These are phyloP conservation scores for Cydia pomonella DNA, from an alignment of 1,140 invertebrate genomes.

Conservation along the genomic window DNA sequence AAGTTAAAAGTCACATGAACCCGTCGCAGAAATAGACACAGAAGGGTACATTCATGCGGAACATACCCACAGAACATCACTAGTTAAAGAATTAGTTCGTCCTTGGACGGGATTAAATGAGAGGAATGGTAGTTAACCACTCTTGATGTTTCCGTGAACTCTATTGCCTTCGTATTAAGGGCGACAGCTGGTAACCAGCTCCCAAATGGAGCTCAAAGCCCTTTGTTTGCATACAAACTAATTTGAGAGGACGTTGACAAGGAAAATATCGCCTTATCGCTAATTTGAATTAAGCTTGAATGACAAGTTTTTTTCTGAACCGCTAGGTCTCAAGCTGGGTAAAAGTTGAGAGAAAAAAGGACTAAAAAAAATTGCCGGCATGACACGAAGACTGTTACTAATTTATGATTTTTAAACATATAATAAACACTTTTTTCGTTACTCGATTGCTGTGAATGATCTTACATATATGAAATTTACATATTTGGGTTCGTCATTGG, in stretches of 20 bases:
- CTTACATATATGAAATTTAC: too few relatives aligned
- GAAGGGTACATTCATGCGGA: too few relatives aligned
- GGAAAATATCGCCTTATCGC: not conserved
- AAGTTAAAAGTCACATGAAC: too few relatives aligned
- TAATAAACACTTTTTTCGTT: too few relatives aligned
- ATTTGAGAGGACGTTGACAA: constrained; percentile 1
- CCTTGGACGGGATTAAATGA: constrained; percentile 21
- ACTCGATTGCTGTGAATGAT: too few relatives aligned
- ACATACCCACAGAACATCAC: not conserved
- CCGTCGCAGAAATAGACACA: too few relatives aligned
- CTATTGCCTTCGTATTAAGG: too few relatives aligned
- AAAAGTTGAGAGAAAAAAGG: not conserved
- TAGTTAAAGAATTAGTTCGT: constrained; percentile 7
- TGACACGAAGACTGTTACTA: too few relatives aligned
- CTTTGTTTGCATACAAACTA: constrained; percentile 16
- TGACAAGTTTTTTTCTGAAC: not conserved
- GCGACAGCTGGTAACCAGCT: too few relatives aligned
- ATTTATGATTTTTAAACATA: too few relatives aligned
- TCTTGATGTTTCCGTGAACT: too few relatives aligned
- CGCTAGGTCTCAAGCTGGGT: not conserved
- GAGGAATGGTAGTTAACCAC: constrained; percentile 21
- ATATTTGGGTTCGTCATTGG: too few relatives aligned
- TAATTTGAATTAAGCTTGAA: not conserved
- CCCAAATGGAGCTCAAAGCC: not conserved
- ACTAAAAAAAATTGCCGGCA: not conserved